Conservation (phyloP, 2,113 vertebrate species). For the Lophius piscatorius region DNA sequence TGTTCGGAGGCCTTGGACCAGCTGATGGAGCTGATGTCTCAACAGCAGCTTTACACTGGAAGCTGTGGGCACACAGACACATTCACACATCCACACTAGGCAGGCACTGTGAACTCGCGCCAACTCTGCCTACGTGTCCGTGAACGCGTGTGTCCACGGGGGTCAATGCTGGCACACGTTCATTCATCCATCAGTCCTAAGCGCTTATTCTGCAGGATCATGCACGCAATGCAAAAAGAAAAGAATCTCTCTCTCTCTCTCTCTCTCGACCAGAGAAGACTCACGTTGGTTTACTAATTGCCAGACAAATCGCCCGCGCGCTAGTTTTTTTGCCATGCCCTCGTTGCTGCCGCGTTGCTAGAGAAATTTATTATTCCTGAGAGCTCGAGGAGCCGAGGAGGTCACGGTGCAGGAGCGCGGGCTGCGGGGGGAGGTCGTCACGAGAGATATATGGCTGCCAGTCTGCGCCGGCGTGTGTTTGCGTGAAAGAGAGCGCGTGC, state of each 20-base stretch:
- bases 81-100: neutral
- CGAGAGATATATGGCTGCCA: constrained; percentile 75
- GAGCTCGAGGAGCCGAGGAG: constrained; percentile 70
- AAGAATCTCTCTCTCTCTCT: constrained; percentile 1
- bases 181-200: too few species aligned
- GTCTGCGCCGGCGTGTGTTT: constrained; percentile 12
- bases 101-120: too few species aligned
- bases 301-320: constrained; percentile 75
- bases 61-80: neutral
- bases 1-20: constrained; percentile 20
- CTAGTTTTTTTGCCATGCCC: constrained; percentile 30
- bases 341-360: constrained; percentile 26
- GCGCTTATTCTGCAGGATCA: too few species aligned
- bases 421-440: constrained; percentile 73
- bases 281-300: constrained; percentile 77
- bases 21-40: constrained; percentile 48
- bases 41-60: constrained; percentile 42
- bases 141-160: neutral
- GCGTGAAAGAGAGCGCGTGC: constrained; percentile 7
- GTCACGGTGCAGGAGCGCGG: constrained; percentile 69
- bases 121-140: too few species aligned
- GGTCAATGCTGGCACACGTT: neutral
- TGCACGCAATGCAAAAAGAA: too few species aligned
- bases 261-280: constrained; percentile 50
- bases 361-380: constrained; percentile 76